A percentile compares a stretch with the other conserved stretches of the same genome.
Evolutionary conservation across 1,140 invertebrate species (phyloP).

Genomic region (Nephotettix cincticeps): DNA sequence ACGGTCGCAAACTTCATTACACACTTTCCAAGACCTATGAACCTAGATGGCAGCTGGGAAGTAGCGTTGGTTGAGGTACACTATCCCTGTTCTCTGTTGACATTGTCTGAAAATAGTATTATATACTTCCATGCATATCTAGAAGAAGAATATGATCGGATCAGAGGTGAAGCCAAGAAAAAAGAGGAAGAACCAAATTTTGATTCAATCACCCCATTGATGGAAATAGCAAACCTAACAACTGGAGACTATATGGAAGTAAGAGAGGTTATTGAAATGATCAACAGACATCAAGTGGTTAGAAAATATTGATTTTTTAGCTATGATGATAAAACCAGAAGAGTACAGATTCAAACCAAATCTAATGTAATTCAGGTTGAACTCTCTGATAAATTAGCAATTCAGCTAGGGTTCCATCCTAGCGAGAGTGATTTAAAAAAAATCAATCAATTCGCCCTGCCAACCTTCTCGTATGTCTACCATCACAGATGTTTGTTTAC

Average conservation of each 20-base stretch:
- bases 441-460: neutral
- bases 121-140: neutral
- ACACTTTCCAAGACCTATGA: neutral
- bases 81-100: neutral
- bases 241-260: neutral
- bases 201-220: neutral
- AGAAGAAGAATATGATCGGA: neutral
- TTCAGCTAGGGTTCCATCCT: neutral
- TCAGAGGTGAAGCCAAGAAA: too few species aligned
- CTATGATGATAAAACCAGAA: neutral
- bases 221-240: neutral
- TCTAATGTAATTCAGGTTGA: neutral
- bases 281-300: neutral
- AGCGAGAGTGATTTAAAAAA: neutral
- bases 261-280: neutral
- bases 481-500: slow-evolving; percentile 44
- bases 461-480: neutral
- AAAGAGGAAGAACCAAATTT: too few species aligned
- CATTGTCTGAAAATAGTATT: neutral
- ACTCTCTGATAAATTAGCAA: neutral
- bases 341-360: neutral
- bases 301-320: neutral
- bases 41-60: neutral
- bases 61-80: neutral
- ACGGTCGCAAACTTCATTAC: neutral